Evolutionary conservation across 1,140 invertebrate species (phyloP).

Genomic region (Panagrolaimus sp.): DNA sequence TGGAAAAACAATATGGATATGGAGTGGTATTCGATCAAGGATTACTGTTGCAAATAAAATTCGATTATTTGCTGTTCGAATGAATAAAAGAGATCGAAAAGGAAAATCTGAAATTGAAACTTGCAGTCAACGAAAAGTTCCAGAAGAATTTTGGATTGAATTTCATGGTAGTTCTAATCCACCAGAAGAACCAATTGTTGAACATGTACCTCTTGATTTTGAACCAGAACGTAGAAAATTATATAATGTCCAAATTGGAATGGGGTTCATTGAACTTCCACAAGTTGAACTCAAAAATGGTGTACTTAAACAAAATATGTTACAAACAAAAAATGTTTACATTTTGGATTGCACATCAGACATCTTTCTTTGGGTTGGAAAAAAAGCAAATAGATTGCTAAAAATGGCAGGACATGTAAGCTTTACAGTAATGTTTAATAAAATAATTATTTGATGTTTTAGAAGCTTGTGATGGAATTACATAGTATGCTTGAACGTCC

Average conservation of each 20-base stretch:
- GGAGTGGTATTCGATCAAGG: slow-evolving; percentile 83
- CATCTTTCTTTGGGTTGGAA: slow-evolving; percentile 98
- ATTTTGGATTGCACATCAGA: slow-evolving; percentile 90
- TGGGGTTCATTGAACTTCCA: slow-evolving; percentile 95
- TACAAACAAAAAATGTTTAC: slow-evolving; percentile 85
- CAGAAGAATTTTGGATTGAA: slow-evolving; percentile 72
- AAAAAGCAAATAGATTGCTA: slow-evolving; percentile 89
- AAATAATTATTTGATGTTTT: neutral
- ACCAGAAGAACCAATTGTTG: slow-evolving; percentile 59
- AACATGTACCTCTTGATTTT: slow-evolving; percentile 76
- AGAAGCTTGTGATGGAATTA: slow-evolving; percentile 51
- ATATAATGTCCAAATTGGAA: slow-evolving; percentile 88
- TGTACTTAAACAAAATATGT: slow-evolving; percentile 67
- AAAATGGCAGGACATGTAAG: slow-evolving; percentile 69
- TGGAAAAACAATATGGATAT: slow-evolving; percentile 79
- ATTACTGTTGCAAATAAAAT: slow-evolving; percentile 52
- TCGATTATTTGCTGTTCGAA: slow-evolving; percentile 87
- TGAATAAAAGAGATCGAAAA: slow-evolving; percentile 97
- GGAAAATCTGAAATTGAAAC: slow-evolving; percentile 83
- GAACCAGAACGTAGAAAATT: slow-evolving; percentile 71
- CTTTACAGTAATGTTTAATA: neutral
- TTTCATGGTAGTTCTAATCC: slow-evolving; percentile 32
- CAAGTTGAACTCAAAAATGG: slow-evolving; percentile 69
- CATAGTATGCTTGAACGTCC: slow-evolving; percentile 77
- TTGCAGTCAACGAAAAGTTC: slow-evolving; percentile 75